Evolutionary conservation across 2,888 invertebrate genomes (phyloP).

Genomic region (Eucriotettix oculatus): DNA sequence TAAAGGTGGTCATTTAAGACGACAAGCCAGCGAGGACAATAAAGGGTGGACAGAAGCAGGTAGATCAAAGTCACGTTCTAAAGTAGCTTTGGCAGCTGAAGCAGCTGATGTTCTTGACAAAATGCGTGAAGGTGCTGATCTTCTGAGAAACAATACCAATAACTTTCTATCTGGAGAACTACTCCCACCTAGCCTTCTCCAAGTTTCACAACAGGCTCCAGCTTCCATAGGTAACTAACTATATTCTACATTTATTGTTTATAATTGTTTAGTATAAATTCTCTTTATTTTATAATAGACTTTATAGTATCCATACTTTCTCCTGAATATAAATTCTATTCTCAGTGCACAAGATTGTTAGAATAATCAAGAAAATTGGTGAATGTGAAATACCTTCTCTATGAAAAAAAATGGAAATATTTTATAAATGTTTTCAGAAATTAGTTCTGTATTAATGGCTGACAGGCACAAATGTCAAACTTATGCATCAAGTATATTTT

Average conservation of each 20-base stretch:
- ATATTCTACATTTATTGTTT: not conserved
- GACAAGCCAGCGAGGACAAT: not conserved
- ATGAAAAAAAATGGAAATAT: too few relatives aligned
- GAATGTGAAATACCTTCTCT: too few relatives aligned
- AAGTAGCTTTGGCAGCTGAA: slow-evolving; percentile 25
- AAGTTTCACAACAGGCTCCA: slow-evolving; percentile 12
- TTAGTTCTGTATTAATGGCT: too few relatives aligned
- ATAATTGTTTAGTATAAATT: not conserved
- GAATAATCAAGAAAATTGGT: too few relatives aligned
- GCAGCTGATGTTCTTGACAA: slow-evolving; percentile 47
- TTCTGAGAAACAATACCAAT: slow-evolving; percentile 62
- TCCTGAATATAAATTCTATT: too few relatives aligned
- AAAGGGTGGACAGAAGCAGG: not conserved
- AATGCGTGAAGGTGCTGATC: slow-evolving; percentile 50
- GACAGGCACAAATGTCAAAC: too few relatives aligned
- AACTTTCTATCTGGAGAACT: slow-evolving; percentile 58
- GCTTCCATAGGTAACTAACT: slow-evolving; percentile 7
- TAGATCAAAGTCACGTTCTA: not conserved
- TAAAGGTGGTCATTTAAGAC: not conserved
- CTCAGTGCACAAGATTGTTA: too few relatives aligned
- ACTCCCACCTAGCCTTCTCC: slow-evolving; percentile 26
- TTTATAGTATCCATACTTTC: too few relatives aligned
- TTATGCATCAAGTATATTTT: too few relatives aligned
- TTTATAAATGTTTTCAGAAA: too few relatives aligned
- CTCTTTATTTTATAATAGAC: not conserved